Base-by-base conservation (phyloP, 2,888 invertebrate species). In the Syrista parreyssii region DNA sequence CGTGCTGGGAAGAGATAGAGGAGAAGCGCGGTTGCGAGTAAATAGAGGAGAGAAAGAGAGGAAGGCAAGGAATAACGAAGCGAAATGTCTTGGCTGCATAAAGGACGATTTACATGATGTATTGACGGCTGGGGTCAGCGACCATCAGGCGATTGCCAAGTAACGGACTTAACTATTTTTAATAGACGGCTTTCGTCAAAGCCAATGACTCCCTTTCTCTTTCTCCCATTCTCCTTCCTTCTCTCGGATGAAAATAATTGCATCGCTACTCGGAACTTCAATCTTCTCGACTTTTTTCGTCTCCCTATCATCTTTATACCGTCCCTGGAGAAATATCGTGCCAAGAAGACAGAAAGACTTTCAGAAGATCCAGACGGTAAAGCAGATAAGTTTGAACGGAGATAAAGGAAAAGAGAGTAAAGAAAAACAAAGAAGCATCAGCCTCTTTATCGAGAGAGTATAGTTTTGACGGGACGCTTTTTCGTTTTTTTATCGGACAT, bases 111-210 rank as follows among this genome's bases (percentile, higher is more conserved):
- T 71, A 71, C 71, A 71, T 33, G 71, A 75, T 78, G 55, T 33
- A 78, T 78, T 40, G 73, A 68, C 34, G 68, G 15, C 35, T 80
- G 75, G 78, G 84, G 84, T 84, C 83, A 79, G 78, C 79, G 83
- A 84, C 81, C 83, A 55, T 4, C 32, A 23, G 55, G 15, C 55
- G 55, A 55, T 55, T 55, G 75, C 81, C 82, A 83, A 31, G 71
- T 33, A 71, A 77, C 77, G 84, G 84, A 84, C 84, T 86, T 82
- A 86, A 88, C 86, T 88, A 88, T 88, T 88, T 89, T 88, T 89
- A 89, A 89, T 88, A 85, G 86, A 85, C 87, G 86, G 86, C 74
- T 78, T 78, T 75, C 84, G 87, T 84, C 86, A 85, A 88, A 88
- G 85, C 79, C 79, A 79, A 81, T 79, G 12, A 31, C 69, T 30